Conservation (phyloP, 2,797 vertebrate species). For the Monodelphis domestica region DNA sequence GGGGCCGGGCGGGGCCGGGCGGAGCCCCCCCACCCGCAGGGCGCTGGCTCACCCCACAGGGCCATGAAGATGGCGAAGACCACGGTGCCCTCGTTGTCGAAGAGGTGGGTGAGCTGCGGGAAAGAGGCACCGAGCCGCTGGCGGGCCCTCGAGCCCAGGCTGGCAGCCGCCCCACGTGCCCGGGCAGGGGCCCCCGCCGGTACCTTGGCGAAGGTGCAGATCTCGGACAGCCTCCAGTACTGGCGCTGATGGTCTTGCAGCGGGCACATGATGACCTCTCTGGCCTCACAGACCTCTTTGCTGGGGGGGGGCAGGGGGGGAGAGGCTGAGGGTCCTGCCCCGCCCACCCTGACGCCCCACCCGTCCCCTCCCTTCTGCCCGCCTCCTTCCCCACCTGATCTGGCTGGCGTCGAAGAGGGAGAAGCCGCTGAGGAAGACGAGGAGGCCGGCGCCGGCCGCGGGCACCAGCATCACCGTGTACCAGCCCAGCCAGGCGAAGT, state of each 20-base stretch:
- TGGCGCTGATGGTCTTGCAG: slow-evolving; percentile 91
- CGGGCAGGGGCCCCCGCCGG: neutral
- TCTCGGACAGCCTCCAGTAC: slow-evolving; percentile 93
- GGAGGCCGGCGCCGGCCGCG: slow-evolving; percentile 86
- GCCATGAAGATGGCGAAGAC: slow-evolving; percentile 96
- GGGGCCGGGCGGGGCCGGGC: no score
- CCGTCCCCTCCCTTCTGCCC: fast-evolving
- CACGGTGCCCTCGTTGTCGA: slow-evolving; percentile 95
- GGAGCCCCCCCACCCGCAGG: slow-evolving; percentile 88
- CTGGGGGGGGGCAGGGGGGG: slow-evolving; percentile 78
- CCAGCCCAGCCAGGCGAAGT: slow-evolving; percentile 96
- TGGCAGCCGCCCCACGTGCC: no score
- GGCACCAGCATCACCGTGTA: slow-evolving; percentile 92
- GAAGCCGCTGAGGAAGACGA: slow-evolving; percentile 90
- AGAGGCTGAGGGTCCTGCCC: neutral
- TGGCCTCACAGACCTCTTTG: slow-evolving; percentile 92
- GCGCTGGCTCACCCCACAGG: slow-evolving; percentile 97
- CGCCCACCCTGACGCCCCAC: fast-evolving
- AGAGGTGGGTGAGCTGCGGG: slow-evolving; percentile 91
- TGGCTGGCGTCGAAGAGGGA: slow-evolving; percentile 88
- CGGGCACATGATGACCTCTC: slow-evolving; percentile 90
- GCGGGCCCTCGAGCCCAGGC: no score
- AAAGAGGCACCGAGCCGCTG: neutral
- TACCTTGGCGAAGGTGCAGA: slow-evolving; percentile 95
- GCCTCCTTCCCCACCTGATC: slow-evolving; percentile 89